Conservation (phyloP, 2,888 invertebrate species). For the Caenorhabditis virilis region DNA sequence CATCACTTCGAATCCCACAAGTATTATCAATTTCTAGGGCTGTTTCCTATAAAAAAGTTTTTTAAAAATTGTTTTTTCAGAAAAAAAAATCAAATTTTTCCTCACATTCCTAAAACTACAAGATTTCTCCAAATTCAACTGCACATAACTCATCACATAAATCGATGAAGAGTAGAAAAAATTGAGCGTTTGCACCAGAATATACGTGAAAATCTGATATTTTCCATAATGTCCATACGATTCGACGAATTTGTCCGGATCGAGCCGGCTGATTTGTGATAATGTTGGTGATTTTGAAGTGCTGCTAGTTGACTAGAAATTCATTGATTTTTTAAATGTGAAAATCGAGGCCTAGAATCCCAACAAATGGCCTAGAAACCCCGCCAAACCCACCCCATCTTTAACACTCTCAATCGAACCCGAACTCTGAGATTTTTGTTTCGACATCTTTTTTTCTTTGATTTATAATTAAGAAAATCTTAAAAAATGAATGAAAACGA, state of each 20-base stretch:
- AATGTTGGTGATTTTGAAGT: too few relatives aligned
- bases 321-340: not conserved
- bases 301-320: not conserved
- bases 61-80: not conserved
- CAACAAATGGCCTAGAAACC: too few relatives aligned
- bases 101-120: slow-evolving; percentile 15
- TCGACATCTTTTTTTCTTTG: too few relatives aligned
- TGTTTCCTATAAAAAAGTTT: slow-evolving; percentile 5
- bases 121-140: slow-evolving; percentile 12
- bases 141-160: slow-evolving; percentile 36
- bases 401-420: too few relatives aligned
- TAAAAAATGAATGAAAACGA: too few relatives aligned
- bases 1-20: not conserved
- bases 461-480: too few relatives aligned
- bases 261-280: too few relatives aligned
- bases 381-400: too few relatives aligned
- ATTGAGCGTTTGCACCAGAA: slow-evolving; percentile 27
- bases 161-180: slow-evolving; percentile 40
- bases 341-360: too few relatives aligned
- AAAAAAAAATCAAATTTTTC: not conserved
- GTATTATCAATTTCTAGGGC: slow-evolving; percentile 14
- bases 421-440: too few relatives aligned
- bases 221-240: slow-evolving; percentile 28
- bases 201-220: slow-evolving; percentile 34
- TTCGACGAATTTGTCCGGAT: slow-evolving; percentile 32